These are phyloP conservation scores for Automeris io DNA, from an alignment of 2,888 invertebrate species.

Conservation along the genomic window DNA sequence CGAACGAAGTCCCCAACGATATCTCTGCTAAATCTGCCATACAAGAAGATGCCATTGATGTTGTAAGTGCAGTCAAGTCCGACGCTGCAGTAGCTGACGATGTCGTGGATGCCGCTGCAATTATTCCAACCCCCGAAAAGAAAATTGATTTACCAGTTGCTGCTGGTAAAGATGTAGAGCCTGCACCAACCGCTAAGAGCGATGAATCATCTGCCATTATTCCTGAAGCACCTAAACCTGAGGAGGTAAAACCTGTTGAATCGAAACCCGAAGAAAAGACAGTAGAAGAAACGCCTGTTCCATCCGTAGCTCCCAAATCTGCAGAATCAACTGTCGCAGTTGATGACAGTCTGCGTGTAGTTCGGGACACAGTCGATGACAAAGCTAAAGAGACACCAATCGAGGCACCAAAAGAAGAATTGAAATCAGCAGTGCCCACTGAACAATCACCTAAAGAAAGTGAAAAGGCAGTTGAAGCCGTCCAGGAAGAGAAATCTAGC, in stretches of 20 bases:
- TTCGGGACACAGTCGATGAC: slow-evolving; percentile 56
- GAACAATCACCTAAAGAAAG: slow-evolving; percentile 19
- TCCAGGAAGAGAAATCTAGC: slow-evolving; percentile 9
- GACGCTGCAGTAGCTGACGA: slow-evolving; percentile 55
- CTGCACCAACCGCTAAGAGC: slow-evolving; percentile 34
- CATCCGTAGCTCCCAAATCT: slow-evolving; percentile 16
- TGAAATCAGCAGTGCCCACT: slow-evolving; percentile 8
- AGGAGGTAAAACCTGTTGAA: slow-evolving; percentile 16
- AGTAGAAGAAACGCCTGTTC: slow-evolving; percentile 6
- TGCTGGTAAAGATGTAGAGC: slow-evolving; percentile 49
- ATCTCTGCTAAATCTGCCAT: slow-evolving; percentile 36
- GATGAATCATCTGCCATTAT: slow-evolving; percentile 18
- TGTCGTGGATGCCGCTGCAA: slow-evolving; percentile 38
- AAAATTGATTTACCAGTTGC: slow-evolving; percentile 47
- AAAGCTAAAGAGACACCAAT: slow-evolving; percentile 10
- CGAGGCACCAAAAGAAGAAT: slow-evolving; percentile 19
- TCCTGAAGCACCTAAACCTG: slow-evolving; percentile 19
- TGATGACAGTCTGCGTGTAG: slow-evolving; percentile 46
- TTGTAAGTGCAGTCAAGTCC: slow-evolving; percentile 44
- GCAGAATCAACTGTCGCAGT: slow-evolving; percentile 11
- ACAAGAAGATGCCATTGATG: slow-evolving; percentile 41
- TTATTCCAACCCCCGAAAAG: slow-evolving; percentile 44
- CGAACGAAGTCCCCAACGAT: slow-evolving; percentile 40
- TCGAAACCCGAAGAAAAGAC: slow-evolving; percentile 19
- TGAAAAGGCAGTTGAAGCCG: slow-evolving; percentile 1